Evolutionary conservation across 1,140 invertebrate genomes (phyloP).

Genomic region (Mylabris phalerata): DNA sequence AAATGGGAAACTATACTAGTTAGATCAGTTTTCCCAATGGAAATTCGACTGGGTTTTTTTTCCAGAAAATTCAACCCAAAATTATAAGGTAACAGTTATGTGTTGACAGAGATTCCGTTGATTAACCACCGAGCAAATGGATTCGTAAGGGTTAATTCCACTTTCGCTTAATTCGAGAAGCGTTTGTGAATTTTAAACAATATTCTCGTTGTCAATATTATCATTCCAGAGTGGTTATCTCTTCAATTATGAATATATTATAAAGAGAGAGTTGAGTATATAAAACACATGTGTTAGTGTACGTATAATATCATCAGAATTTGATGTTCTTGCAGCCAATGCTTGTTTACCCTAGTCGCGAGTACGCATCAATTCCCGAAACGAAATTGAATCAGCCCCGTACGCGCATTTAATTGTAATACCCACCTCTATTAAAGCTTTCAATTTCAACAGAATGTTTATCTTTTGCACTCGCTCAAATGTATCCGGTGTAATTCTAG

Average conservation of each 20-base stretch:
- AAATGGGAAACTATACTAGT: not conserved
- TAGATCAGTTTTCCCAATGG: too few relatives aligned
- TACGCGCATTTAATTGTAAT: constrained; percentile 33
- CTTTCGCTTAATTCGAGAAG: constrained; percentile 35
- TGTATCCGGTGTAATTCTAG: constrained; percentile 22
- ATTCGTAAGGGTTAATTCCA: constrained; percentile 31
- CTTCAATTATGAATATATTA: constrained; percentile 37
- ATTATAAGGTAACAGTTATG: not conserved
- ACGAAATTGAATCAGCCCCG: constrained; percentile 33
- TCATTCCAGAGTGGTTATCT: constrained; percentile 30
- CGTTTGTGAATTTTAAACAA: constrained; percentile 35
- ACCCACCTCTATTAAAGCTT: constrained; percentile 34
- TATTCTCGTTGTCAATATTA: constrained; percentile 34
- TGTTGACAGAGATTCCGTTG: too few relatives aligned
- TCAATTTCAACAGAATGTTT: constrained; percentile 33
- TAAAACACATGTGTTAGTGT: not conserved
- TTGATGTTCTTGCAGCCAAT: constrained; percentile 12
- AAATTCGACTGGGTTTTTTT: too few relatives aligned
- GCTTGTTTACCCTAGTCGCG: constrained; percentile 23
- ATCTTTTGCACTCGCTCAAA: constrained; percentile 29
- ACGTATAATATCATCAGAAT: constrained; percentile 18
- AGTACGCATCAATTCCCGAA: constrained; percentile 29
- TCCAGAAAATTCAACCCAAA: not conserved
- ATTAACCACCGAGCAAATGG: constrained; percentile 9
- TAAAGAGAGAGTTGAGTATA: not conserved